phyloP scores from a whole-genome alignment of 1,140 invertebrate genomes.

The Drepana arcuata region DNA sequence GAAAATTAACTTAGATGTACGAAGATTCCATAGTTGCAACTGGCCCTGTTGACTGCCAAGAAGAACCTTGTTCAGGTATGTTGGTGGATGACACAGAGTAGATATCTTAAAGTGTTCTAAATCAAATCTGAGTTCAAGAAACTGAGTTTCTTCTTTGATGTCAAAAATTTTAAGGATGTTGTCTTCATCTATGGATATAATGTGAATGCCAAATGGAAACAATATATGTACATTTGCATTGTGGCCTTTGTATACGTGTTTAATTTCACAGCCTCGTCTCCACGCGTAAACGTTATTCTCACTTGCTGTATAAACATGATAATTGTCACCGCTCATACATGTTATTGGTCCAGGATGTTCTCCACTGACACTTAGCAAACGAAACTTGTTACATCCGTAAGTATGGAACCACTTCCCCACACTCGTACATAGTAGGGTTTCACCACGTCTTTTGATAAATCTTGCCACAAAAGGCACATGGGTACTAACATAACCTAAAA shows the following conservation, averaged over 20 bases:
- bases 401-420: constrained; percentile 94
- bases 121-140: constrained; percentile 81
- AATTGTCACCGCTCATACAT: constrained; percentile 84
- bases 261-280: constrained; percentile 88
- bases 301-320: constrained; percentile 87
- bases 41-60: constrained; percentile 91
- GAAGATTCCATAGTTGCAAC: constrained; percentile 94
- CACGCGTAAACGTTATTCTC: constrained; percentile 88
- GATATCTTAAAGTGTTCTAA: constrained; percentile 83
- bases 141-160: constrained; percentile 80
- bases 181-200: constrained; percentile 88
- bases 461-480: constrained; percentile 88
- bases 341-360: constrained; percentile 87
- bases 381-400: constrained; percentile 88
- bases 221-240: constrained; percentile 80
- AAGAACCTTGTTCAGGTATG: constrained; percentile 96
- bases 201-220: constrained; percentile 89
- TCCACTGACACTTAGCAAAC: constrained; percentile 86
- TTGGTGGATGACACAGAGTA: constrained; percentile 88
- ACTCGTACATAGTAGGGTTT: constrained; percentile 91
- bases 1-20: constrained; percentile 83
- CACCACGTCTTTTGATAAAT: constrained; percentile 88
- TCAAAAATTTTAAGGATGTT: constrained; percentile 90
- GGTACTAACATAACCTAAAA: constrained; percentile 94
- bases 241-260: constrained; percentile 88